phyloP scores from a whole-genome alignment of 2,113 vertebrate genomes.

The Lamprotornis superbus region DNA sequence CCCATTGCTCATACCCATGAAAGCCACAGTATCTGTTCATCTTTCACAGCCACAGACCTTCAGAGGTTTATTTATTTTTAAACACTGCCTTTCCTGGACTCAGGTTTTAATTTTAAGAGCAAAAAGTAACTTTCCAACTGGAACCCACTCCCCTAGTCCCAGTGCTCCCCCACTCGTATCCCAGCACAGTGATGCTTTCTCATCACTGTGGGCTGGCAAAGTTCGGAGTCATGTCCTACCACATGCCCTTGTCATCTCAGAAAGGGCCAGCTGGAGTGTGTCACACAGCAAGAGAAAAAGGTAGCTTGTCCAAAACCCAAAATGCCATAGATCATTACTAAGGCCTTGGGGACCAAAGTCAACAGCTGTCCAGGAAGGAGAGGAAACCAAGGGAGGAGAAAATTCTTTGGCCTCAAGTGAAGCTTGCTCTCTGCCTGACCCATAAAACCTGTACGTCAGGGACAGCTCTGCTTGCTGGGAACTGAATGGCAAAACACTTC shows the following conservation, averaged over 20 bases:
- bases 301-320: background rate
- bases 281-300: background rate
- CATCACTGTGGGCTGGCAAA: background rate
- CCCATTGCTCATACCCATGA: rapidly evolving
- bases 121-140: background rate
- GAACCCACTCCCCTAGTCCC: rapidly evolving
- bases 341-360: conserved; percentile 5
- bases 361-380: conserved; percentile 44
- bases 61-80: background rate
- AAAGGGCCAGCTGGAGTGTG: background rate
- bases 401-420: background rate
- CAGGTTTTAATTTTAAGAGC: background rate
- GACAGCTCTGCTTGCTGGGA: background rate
- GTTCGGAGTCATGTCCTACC: background rate
- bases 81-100: background rate
- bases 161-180: background rate
- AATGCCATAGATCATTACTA: background rate
- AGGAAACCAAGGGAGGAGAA: conserved; percentile 35
- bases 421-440: conserved; percentile 10
- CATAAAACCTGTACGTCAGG: background rate
- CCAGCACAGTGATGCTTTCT: background rate
- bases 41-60: background rate
- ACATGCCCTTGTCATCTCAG: background rate
- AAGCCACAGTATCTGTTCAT: background rate
- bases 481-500: background rate